Base-by-base conservation (phyloP, 2,113 vertebrate genomes). In the Stigmatopora argus region DNA sequence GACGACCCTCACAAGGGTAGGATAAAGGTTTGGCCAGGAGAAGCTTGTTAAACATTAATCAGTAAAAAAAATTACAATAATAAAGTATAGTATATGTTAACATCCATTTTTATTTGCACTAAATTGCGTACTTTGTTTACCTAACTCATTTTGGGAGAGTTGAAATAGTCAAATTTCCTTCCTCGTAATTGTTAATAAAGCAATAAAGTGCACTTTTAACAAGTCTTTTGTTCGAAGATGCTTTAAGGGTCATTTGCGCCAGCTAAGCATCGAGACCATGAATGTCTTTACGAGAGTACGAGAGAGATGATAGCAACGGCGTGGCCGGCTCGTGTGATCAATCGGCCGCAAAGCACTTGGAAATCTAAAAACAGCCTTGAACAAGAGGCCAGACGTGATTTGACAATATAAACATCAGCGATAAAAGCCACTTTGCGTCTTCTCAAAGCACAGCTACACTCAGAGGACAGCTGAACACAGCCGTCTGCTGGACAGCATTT, bases 1-100 rank as follows among this genome's bases (percentile, higher is more conserved):
- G 86, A 77, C 83, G 81, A 84, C 83, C 0, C 13, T 62, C 69
- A 51, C 41, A 21, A 19, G 59, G 17, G 51, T 67, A 73, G 72
- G 72, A 72, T 62, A 58, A 12, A 55, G 60, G 15, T 21, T 49
- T 77, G 57, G 21, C 61, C 74, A 78, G 76, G 47, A 65, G 72
- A 17, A 65, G 65, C 71, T 72, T 47, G 70, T 82, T 80, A 69
- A 80, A 74, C 67, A 64, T 61, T 23, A 38, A 13, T 52, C 18
- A 35, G 13, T 19, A 51, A 61, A 5, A 11, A 62, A 18, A n/a
- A 18, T 59, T 35, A 5, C 18, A 11, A 46, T 19, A 44, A 19
- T 5, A 21, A 23, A 18, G 1, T 38, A 41, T 7, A 18, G 1
- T 38, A 41, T 7, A 41, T 41, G 9, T 41, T 41, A 41, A 41